Evolutionary conservation across 2,113 vertebrate genomes (phyloP).

Genomic region (Oceanodroma tethys): DNA sequence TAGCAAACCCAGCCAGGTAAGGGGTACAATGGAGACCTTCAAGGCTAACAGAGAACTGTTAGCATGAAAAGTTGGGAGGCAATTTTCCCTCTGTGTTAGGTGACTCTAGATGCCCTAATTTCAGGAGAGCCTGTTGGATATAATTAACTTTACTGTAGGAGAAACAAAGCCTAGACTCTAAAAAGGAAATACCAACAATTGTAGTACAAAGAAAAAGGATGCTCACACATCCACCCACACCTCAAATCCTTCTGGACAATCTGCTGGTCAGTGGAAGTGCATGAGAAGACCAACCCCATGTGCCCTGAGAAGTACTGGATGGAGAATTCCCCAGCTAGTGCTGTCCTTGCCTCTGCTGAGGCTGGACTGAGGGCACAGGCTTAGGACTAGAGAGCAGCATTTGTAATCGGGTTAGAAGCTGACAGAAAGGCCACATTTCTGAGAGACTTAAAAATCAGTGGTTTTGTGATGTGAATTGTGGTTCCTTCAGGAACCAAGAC

Average conservation of each 20-base stretch:
- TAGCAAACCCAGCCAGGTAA: not conserved
- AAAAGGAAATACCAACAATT: not conserved
- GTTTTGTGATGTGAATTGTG: not conserved
- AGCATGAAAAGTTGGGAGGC: not conserved
- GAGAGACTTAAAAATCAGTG: not conserved
- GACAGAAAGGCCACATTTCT: not conserved
- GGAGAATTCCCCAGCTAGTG: not conserved
- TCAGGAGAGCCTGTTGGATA: not conserved
- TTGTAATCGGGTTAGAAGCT: not conserved
- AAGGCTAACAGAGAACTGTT: not conserved
- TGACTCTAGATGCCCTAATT: not conserved
- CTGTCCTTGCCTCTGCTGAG: not conserved
- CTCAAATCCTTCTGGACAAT: not conserved
- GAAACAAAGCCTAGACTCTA: not conserved
- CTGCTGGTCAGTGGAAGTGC: not conserved
- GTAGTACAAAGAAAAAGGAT: not conserved
- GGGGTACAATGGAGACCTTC: not conserved
- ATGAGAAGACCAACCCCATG: accelerated
- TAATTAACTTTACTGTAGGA: not conserved
- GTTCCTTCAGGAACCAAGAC: constrained; percentile 8
- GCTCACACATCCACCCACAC: not conserved
- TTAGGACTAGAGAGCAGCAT: not conserved
- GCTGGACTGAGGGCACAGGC: not conserved
- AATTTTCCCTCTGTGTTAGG: not conserved
- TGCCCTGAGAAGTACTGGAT: not conserved